Percentiles rank a stretch among this genome's conserved stretches.
phyloP scores from a whole-genome alignment of 2,113 vertebrate genomes.

The Eretmodus cyanostictus region DNA sequence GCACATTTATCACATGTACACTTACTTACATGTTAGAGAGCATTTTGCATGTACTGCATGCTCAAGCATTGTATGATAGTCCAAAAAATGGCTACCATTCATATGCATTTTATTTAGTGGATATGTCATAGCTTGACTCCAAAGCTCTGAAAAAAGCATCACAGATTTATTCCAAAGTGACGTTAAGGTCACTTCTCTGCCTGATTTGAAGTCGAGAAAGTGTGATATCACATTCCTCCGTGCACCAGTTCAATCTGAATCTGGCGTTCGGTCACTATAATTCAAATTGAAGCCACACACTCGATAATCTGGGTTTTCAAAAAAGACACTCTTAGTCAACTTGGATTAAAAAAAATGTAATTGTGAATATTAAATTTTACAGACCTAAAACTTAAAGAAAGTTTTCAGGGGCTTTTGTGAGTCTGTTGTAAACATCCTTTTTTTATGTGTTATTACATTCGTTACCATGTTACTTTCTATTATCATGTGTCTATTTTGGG shows the following conservation, averaged over 20 bases:
- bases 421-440: neutral
- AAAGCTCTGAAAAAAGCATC: neutral
- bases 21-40: slow-evolving; percentile 25
- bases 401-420: neutral
- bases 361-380: neutral
- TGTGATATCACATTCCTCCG: neutral
- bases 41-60: slow-evolving; percentile 62
- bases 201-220: neutral
- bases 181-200: neutral
- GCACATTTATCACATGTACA: neutral
- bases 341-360: neutral
- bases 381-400: neutral
- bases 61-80: slow-evolving; percentile 18
- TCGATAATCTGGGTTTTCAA: neutral
- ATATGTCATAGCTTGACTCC: neutral
- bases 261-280: neutral
- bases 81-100: neutral
- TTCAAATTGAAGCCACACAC: neutral
- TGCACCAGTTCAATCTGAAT: neutral
- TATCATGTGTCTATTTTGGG: neutral
- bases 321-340: neutral
- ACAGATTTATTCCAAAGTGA: neutral
- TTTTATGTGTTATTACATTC: neutral
- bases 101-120: slow-evolving; percentile 5
- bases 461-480: neutral